A percentile compares a stretch with the other conserved stretches of the same genome.
These are phyloP conservation scores for Aspidapion aeneum DNA, from an alignment of 2,888 invertebrate species.

Conservation along the genomic window DNA sequence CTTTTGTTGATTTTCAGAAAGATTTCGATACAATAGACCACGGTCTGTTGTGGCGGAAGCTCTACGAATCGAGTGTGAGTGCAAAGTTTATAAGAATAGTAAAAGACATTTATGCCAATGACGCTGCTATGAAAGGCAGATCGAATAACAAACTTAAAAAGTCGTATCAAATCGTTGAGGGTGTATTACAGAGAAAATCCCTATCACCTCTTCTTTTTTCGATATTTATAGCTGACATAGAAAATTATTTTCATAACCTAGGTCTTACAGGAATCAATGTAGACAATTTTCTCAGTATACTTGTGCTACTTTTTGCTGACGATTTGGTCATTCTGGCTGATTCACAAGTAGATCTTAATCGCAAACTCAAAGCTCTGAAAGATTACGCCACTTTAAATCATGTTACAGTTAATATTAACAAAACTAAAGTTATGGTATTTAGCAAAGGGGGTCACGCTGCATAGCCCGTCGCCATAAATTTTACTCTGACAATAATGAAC, in stretches of 20 bases:
- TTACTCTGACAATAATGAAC: not conserved
- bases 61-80: not conserved
- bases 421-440: not conserved
- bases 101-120: not conserved
- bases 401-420: not conserved
- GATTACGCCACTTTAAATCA: not conserved
- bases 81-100: not conserved
- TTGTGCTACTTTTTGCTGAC: not conserved
- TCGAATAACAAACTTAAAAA: not conserved
- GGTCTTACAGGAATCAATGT: too few relatives aligned
- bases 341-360: not conserved
- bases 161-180: not conserved
- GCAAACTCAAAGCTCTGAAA: not conserved
- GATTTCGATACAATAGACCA: not conserved
- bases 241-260: not conserved
- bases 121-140: not conserved
- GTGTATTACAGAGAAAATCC: not conserved
- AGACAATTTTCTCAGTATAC: not conserved
- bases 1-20: not conserved
- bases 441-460: not conserved
- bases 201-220: not conserved
- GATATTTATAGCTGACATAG: not conserved
- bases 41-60: not conserved
- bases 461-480: not conserved
- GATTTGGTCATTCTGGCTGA: not conserved